Evolutionary conservation across 2,797 vertebrate species (phyloP).

Genomic region (Lacerta agilis): DNA sequence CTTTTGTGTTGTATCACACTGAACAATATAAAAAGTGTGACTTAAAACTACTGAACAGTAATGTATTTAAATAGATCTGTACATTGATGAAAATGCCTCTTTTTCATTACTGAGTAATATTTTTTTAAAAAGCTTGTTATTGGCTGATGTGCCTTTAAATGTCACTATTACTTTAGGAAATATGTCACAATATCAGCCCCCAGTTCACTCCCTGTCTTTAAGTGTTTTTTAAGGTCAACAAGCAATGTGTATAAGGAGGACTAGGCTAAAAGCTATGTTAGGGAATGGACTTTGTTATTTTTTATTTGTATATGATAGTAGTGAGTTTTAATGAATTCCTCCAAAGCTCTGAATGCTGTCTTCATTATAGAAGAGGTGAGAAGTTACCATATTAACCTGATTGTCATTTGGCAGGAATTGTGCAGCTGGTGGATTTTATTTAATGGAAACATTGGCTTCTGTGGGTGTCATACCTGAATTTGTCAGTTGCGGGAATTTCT

Average conservation of each 20-base stretch:
- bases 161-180: not conserved
- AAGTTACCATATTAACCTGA: not conserved
- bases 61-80: not conserved
- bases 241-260: not conserved
- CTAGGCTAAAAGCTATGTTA: not conserved
- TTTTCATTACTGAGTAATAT: not conserved
- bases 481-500: conserved; percentile 37
- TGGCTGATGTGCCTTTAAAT: not conserved
- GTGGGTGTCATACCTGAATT: not conserved
- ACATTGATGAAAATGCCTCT: not conserved
- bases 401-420: conserved; percentile 5
- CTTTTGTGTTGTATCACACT: not conserved
- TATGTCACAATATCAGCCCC: conserved; percentile 37
- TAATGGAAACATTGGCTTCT: not conserved
- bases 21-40: not conserved
- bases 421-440: fast-evolving
- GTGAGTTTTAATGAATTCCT: conserved; percentile 11
- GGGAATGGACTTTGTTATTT: conserved; percentile 24
- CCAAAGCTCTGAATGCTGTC: not conserved
- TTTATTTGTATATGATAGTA: not conserved
- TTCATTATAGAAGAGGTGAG: conserved; percentile 43
- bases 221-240: not conserved
- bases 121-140: conserved; percentile 21
- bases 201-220: not conserved
- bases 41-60: not conserved